Conservation (phyloP, 2,797 vertebrate genomes). For the Melanotaenia pygmaea region DNA sequence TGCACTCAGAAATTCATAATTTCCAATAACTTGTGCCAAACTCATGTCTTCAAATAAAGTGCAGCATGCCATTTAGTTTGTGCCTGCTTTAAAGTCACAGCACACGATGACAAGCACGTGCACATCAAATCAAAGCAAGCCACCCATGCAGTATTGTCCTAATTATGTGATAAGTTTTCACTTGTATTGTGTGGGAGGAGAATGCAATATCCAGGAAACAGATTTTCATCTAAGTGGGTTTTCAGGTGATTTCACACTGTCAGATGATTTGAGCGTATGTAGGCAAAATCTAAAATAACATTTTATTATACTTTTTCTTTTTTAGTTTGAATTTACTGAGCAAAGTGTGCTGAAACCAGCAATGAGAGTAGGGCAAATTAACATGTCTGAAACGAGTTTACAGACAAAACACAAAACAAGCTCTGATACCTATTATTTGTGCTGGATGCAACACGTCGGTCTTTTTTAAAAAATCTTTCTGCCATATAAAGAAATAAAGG, state of each 20-base stretch:
- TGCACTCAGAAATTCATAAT: background rate
- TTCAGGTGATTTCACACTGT: background rate
- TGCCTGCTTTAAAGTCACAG: background rate
- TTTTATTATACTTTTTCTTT: background rate
- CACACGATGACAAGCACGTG: background rate
- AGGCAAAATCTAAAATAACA: background rate
- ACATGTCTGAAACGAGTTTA: background rate
- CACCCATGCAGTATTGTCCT: background rate
- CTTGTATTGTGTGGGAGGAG: background rate
- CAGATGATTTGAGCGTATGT: background rate
- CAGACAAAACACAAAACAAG: background rate
- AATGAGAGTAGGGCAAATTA: background rate
- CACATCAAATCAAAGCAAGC: background rate
- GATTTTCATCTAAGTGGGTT: background rate
- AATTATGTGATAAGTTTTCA: background rate
- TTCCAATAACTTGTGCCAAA: background rate
- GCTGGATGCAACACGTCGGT: background rate
- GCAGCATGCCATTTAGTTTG: background rate
- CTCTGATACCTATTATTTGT: slow-evolving; percentile 5
- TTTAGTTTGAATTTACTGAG: background rate
- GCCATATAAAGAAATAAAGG: no score
- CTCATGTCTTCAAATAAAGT: background rate
- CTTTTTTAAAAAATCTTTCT: no score
- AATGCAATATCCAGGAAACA: background rate
- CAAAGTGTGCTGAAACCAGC: background rate